Evolutionary conservation across 2,888 invertebrate species (phyloP).

Genomic region (Tiphia femorata): DNA sequence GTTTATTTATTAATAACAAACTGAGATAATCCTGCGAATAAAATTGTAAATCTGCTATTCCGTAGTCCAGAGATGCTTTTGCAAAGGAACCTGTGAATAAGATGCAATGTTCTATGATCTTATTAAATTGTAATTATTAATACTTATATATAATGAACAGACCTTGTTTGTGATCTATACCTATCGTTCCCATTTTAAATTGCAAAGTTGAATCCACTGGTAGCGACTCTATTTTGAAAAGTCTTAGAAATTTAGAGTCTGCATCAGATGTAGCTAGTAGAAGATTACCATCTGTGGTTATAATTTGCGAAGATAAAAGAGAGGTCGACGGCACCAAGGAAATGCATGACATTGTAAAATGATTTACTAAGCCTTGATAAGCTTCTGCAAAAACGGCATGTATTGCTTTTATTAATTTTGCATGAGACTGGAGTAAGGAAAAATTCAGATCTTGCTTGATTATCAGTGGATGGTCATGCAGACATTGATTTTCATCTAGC

Average conservation of each 20-base stretch:
- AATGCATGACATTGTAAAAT: slow-evolving; percentile 69
- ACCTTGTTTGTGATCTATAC: slow-evolving; percentile 59
- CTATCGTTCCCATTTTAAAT: slow-evolving; percentile 45
- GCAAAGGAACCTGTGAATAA: slow-evolving; percentile 41
- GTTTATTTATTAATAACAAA: slow-evolving; percentile 70
- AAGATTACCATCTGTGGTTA: slow-evolving; percentile 52
- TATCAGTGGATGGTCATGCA: slow-evolving; percentile 79
- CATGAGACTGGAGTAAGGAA: slow-evolving; percentile 87
- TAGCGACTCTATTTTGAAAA: slow-evolving; percentile 50
- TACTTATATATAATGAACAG: too few species aligned
- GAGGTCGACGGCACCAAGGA: slow-evolving; percentile 40
- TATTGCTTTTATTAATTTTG: slow-evolving; percentile 77
- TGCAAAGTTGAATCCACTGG: too few species aligned
- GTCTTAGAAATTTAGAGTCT: slow-evolving; percentile 51
- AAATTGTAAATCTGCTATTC: slow-evolving; percentile 80
- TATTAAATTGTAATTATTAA: not conserved
- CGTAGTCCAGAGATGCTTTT: slow-evolving; percentile 46
- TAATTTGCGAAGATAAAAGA: slow-evolving; percentile 54
- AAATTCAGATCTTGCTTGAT: slow-evolving; percentile 81
- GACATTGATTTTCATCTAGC: slow-evolving; percentile 79
- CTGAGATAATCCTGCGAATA: slow-evolving; percentile 81
- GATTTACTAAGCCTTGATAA: slow-evolving; percentile 75
- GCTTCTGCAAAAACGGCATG: slow-evolving; percentile 78
- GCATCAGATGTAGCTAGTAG: slow-evolving; percentile 53
- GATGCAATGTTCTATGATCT: not conserved